phyloP scores from a whole-genome alignment of 53 echinoderm and acorn worm species.

The Antedon mediterranea region DNA sequence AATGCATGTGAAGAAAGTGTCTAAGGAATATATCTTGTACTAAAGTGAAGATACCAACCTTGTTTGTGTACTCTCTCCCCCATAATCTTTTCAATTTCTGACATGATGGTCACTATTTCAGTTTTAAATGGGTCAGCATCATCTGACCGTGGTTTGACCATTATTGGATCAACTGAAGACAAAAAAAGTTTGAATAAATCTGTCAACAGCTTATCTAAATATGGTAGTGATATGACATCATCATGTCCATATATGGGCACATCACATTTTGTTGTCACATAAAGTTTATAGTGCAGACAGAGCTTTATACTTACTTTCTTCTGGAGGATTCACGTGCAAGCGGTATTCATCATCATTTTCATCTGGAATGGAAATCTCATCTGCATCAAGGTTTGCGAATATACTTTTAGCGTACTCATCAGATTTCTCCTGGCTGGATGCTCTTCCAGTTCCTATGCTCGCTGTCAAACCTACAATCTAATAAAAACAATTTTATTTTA shows the following conservation, averaged over 20 bases:
- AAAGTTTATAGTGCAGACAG: too few relatives aligned
- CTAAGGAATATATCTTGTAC: too few relatives aligned
- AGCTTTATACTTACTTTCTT: constrained; percentile 29
- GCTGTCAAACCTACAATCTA: constrained; percentile 85
- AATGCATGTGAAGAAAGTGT: too few relatives aligned
- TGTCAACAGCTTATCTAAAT: too few relatives aligned
- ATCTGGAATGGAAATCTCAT: constrained; percentile 31
- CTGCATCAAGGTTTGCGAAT: constrained; percentile 62
- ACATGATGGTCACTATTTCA: constrained; percentile 34
- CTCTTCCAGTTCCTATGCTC: constrained; percentile 56
- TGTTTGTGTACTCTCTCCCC: neutral
- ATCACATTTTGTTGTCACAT: too few relatives aligned
- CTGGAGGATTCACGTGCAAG: constrained; percentile 23
- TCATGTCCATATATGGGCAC: too few relatives aligned
- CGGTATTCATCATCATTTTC: constrained; percentile 13
- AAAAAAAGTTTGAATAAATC: neutral
- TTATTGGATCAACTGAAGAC: constrained; percentile 31
- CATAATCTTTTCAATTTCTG: constrained; percentile 21
- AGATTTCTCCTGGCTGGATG: constrained; percentile 27
- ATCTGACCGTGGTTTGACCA: constrained; percentile 17
- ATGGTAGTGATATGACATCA: too few relatives aligned
- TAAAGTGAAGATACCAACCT: neutral
- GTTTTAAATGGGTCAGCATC: constrained; percentile 28
- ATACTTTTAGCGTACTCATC: constrained; percentile 39
- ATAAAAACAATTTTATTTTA: neutral